Base-by-base conservation (phyloP, 2,888 invertebrate species). In the Dromius quadrimaculatus region DNA sequence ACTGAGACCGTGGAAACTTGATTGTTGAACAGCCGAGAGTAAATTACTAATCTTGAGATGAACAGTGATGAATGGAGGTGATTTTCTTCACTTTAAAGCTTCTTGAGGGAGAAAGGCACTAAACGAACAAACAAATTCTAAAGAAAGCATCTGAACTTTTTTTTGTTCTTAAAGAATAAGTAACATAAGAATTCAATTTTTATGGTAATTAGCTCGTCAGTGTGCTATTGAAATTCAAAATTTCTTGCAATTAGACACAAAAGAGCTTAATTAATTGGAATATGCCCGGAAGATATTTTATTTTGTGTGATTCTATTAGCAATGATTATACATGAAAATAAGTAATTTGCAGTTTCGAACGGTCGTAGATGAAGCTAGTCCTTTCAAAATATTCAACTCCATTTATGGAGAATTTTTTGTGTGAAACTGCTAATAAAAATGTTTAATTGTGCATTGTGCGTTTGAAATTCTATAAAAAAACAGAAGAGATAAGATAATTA, bases 161-260 rank as follows among this genome's bases (percentile, higher is more conserved):
- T 19, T 17, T n/a, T 32, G 38, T 54, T 50, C 36, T 50, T 36
- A 22, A 65, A 50, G 54, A 36, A 23, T 65, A 50, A 65, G 54
- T 65, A 50, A 54, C 38, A 50, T n/a, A 54, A 65, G 54, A 38
- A 54, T 65, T 65, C 38, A 65, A 65, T 65, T 65, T 65, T 65
- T 65, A 65, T 65, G 65, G 19, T 54, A 65, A 65, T 65, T 19
- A 9, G 22, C 8, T 36, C 65, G 54, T 65, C 54, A 65, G 65
- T 54, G 54, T 65, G 38, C 65, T 38, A 65, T 65, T 34, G 50
- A 65, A 54, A 54, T 65, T 65, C 38, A 54, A 65, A 64, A 64
- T 64, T 28, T 47, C 47, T 64, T 47, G 47, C 47, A 34, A 64
- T 64, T 34, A 64, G 47, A 47, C 47, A 47, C 47, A 47, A 65